Conservation (phyloP, 2,888 invertebrate genomes). For the Cosmia trapezina region DNA sequence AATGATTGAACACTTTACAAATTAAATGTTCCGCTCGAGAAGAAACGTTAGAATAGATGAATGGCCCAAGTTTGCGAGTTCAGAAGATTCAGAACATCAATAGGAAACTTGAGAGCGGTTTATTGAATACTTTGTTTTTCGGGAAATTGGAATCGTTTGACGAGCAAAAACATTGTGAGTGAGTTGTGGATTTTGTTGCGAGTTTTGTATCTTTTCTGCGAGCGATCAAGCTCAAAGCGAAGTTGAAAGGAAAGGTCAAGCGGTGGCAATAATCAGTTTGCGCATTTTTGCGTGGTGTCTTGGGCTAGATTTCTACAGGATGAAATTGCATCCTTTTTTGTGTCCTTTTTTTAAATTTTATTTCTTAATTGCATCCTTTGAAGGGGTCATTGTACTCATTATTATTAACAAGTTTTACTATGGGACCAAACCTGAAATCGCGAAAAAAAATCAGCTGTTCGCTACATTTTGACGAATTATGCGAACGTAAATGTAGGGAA, state of each 20-base stretch:
- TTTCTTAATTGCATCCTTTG: no score
- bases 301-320: not conserved
- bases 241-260: not conserved
- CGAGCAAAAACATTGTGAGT: slow-evolving; percentile 50
- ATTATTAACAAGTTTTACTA: no score
- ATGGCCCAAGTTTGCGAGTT: slow-evolving; percentile 27
- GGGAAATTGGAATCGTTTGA: slow-evolving; percentile 51
- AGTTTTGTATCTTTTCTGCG: slow-evolving; percentile 22
- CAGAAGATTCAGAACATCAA: slow-evolving; percentile 39
- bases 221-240: slow-evolving; percentile 22
- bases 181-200: slow-evolving; percentile 32
- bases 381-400: no score
- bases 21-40: slow-evolving; percentile 54
- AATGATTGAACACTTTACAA: slow-evolving; percentile 69
- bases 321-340: no score
- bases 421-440: no score
- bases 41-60: slow-evolving; percentile 26
- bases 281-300: not conserved
- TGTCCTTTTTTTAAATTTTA: no score
- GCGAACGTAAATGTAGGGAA: no score
- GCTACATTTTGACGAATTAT: no score
- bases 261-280: no score
- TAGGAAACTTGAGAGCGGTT: slow-evolving; percentile 36
- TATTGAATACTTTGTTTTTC: slow-evolving; percentile 38
- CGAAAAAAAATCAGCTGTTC: no score